Percentiles rank a stretch among this genome's conserved stretches.
phyloP scores from a whole-genome alignment of 2,888 invertebrate genomes.

The Mythimna pallens region DNA sequence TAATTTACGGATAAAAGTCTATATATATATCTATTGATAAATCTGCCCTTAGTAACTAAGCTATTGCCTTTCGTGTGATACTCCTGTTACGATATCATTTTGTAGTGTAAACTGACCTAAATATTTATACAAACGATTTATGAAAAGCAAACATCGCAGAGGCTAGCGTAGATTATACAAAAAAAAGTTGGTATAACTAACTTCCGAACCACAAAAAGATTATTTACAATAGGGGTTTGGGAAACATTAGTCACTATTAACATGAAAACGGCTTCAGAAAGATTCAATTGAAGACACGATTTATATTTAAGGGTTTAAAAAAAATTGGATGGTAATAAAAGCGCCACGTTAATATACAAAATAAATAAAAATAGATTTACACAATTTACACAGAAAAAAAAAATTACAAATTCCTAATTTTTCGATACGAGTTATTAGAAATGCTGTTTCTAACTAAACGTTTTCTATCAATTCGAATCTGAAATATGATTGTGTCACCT shows the following conservation, averaged over 20 bases:
- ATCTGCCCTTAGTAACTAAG: too few relatives aligned
- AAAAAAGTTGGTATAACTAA: background rate
- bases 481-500: slow-evolving; percentile 16
- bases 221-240: slow-evolving; percentile 15
- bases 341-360: background rate
- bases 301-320: background rate
- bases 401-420: background rate
- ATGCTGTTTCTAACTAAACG: background rate
- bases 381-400: too few relatives aligned
- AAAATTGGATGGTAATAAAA: background rate
- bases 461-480: slow-evolving; percentile 5
- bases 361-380: background rate
- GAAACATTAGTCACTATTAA: slow-evolving; percentile 38
- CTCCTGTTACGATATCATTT: background rate
- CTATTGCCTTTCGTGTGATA: too few relatives aligned
- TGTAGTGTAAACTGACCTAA: background rate
- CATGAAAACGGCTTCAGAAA: background rate
- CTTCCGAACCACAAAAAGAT: background rate
- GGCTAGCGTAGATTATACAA: background rate
- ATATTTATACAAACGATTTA: slow-evolving; percentile 16
- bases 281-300: background rate
- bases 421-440: background rate
- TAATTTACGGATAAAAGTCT: too few relatives aligned
- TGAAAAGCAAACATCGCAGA: background rate
- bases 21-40: too few relatives aligned